Base-by-base conservation (phyloP, 2,888 invertebrate species). In the Zygogramma bicolorata region DNA sequence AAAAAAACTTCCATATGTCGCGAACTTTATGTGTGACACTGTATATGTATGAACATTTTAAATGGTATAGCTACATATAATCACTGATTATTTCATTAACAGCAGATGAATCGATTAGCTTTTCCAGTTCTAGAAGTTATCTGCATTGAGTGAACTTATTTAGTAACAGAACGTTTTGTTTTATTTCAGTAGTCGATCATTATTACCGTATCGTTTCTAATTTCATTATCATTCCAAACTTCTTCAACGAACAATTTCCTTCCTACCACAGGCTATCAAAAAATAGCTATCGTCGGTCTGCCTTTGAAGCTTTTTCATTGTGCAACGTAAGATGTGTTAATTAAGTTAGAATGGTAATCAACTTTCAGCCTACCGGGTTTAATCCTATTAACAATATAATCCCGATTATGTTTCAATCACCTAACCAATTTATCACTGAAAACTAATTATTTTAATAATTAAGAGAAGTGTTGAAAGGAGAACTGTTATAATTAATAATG, bases 371-470 rank as follows among this genome's bases (percentile, higher is more conserved):
- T 80, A 80, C 78, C 68, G 79, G 78, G 74, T 75, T 79, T 79
- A 73, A 77, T 75, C 75, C 76, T 46, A 72, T 68, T 68, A 65
- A 68, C 61, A 20, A 61, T 40, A 78, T 80, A 80, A 79, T 74
- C 76, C 78, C 73, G 73, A 77, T 77, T 75, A 77, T 75, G 75
- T 79, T 79, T 81, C 81, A 81, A 81, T 81, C 81, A 77, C 67
- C 77, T 67, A 46, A 73, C 70, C 76, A 75, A 77, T 77, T 74
- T 70, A 77, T 77, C 77, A 77, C 70, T 57, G 62, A 40, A 65
- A 69, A 67, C 71, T 75, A 75, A 76, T 76, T 76, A 75, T 58
- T 60, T 75, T 71, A 67, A 70, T 68, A 71, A 73, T 75, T 65
- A 74, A 70, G 46, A 76, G 29, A 20, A 73, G 73, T 68, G 74